Conservation (phyloP, 2,113 vertebrate genomes). For the Pelusios castaneus region DNA sequence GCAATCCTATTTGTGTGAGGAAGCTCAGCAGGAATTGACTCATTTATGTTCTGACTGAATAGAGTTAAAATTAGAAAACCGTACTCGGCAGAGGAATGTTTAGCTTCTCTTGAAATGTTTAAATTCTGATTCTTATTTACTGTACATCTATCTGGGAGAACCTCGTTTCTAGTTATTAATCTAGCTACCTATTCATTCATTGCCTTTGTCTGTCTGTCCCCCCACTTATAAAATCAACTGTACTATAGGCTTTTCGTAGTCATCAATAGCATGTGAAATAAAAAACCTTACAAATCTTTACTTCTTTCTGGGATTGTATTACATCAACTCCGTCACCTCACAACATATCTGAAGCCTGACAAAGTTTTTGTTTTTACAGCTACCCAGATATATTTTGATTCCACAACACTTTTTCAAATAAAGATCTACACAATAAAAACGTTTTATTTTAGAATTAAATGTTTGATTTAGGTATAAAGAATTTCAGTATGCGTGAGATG, state of each 20-base stretch:
- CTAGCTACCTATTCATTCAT: background rate
- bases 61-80: constrained; percentile 8
- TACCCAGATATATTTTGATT: background rate
- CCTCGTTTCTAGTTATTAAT: background rate
- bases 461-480: fast-evolving
- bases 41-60: background rate
- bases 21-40: background rate
- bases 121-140: constrained; percentile 12
- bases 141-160: background rate
- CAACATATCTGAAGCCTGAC: background rate
- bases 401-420: background rate
- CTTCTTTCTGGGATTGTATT: constrained; percentile 51
- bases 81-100: background rate
- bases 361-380: background rate
- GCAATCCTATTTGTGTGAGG: background rate
- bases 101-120: constrained; percentile 28
- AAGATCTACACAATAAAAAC: background rate
- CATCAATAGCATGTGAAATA: constrained; percentile 36
- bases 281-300: constrained; percentile 18
- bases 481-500: background rate
- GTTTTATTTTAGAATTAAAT: background rate
- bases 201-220: background rate
- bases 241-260: constrained; percentile 20
- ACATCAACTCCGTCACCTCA: constrained; percentile 27
- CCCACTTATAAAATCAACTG: constrained; percentile 1